Base-by-base conservation (phyloP, 2,113 vertebrate genomes). In the Siphamia tubifer region DNA sequence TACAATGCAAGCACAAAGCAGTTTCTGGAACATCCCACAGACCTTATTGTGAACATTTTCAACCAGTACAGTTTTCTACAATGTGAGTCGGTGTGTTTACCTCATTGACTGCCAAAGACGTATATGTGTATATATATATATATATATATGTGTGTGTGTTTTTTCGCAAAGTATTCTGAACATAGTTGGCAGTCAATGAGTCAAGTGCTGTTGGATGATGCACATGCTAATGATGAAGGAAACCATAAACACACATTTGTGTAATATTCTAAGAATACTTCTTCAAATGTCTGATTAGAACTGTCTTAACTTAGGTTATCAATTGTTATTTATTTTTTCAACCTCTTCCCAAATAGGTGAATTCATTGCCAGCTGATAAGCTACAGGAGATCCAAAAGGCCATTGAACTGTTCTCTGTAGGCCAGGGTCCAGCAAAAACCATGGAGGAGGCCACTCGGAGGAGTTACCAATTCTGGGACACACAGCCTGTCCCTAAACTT, bases 391-490 rank as follows among this genome's bases (percentile, higher is more conserved):
- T 99, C 90, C 98, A 99, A 77, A 99, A 98, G 91, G 98, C 98
- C 84, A 99, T 99, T 4, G 97, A 98, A 73, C 92, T 99, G 48
- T 98, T 99, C 82, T 98, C 96, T 2, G 96, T 99, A 11, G 96
- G 96, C 31, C 96, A 98, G 56, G 97, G 96, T 43, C 98, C 97
- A 64, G 98, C 98, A 86, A 98, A 98, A 86, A 99, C 96, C 67
- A 96, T 99, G 97, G 97, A 99, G 77, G 98, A 99, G 80, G 97
- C 98, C 13, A 97, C 91, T 82, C 96, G 96, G 64, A 94, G 98
- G 77, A 99, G 96, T 91, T 99, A 99, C 84, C 98, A 99, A 88
- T 99, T 99, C 92, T 99, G 98, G 98, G 98, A 99, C 88, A 99
- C 98, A 0, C 97, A 99, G 79, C 98, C 98, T 0, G 98, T 99